Evolutionary conservation across 1,140 invertebrate species (phyloP).

Genomic region (Drosophila mojavensis): DNA sequence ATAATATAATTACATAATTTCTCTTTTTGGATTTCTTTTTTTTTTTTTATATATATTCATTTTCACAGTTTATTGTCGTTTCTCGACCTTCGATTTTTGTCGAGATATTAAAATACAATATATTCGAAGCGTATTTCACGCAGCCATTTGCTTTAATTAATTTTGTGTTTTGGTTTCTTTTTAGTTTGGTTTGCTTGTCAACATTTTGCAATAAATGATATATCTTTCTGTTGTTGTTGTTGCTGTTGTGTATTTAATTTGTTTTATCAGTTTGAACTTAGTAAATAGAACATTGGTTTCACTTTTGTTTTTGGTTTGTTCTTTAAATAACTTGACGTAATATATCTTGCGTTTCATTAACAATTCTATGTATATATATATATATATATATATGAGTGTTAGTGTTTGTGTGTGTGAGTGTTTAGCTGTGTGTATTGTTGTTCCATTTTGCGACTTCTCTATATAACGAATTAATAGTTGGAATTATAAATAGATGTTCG

Average conservation of each 20-base stretch:
- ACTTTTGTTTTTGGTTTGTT: constrained; percentile 45
- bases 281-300: constrained; percentile 58
- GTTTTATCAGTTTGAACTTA: constrained; percentile 68
- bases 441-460: constrained; percentile 39
- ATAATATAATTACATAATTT: constrained; percentile 73
- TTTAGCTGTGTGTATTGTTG: constrained; percentile 17
- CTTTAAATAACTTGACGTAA: constrained; percentile 73
- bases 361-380: constrained; percentile 56
- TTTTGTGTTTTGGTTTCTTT: constrained; percentile 16
- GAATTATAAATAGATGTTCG: constrained; percentile 58
- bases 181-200: constrained; percentile 33
- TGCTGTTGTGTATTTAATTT: constrained; percentile 61
- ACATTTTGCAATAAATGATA: constrained; percentile 79
- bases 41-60: constrained; percentile 75
- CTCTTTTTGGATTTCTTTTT: constrained; percentile 40
- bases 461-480: constrained; percentile 52
- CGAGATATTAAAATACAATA: constrained; percentile 84
- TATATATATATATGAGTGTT: constrained; percentile 10
- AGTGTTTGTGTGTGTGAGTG: constrained; percentile 3
- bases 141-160: constrained; percentile 43
- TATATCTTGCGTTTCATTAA: constrained; percentile 71
- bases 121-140: constrained; percentile 57
- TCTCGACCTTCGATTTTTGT: constrained; percentile 83
- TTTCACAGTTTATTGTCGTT: constrained; percentile 84
- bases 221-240: constrained; percentile 54